Evolutionary conservation across 2,113 vertebrate genomes (phyloP).

Genomic region (Herpetotheres cachinnans): DNA sequence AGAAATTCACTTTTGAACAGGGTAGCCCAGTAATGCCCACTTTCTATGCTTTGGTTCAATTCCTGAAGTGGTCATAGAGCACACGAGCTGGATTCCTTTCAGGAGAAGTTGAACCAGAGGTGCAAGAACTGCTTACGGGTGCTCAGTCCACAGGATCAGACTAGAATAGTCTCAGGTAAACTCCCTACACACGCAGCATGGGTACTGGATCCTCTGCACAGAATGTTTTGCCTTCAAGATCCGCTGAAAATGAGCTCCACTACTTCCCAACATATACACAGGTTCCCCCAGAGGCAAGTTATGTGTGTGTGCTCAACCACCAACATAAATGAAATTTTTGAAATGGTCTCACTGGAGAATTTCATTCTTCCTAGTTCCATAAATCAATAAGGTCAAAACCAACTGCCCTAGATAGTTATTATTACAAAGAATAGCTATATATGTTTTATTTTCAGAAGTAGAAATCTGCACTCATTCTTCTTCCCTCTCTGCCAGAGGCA

Average conservation of each 20-base stretch:
- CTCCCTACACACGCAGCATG: rapidly evolving
- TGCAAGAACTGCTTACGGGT: not conserved
- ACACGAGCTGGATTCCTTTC: not conserved
- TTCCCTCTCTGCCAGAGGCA: not conserved
- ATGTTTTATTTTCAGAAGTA: not conserved
- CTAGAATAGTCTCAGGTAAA: not conserved
- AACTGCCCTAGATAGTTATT: not conserved
- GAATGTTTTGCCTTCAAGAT: not conserved
- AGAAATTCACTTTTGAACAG: not conserved
- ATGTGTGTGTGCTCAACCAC: not conserved
- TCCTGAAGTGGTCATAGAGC: not conserved
- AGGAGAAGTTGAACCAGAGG: not conserved
- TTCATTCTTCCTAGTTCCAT: not conserved
- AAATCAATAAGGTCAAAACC: not conserved
- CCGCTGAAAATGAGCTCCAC: not conserved
- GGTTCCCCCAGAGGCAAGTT: not conserved
- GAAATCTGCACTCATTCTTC: not conserved
- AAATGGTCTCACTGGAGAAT: not conserved
- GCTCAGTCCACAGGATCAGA: not conserved
- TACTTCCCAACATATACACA: not conserved
- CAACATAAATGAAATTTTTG: not conserved
- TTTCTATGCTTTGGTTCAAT: not conserved
- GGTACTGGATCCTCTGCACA: not conserved
- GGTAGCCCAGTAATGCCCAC: not conserved
- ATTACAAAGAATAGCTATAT: not conserved